phyloP scores from a whole-genome alignment of 2,888 invertebrate species.

The Acanthosepion esculentum region DNA sequence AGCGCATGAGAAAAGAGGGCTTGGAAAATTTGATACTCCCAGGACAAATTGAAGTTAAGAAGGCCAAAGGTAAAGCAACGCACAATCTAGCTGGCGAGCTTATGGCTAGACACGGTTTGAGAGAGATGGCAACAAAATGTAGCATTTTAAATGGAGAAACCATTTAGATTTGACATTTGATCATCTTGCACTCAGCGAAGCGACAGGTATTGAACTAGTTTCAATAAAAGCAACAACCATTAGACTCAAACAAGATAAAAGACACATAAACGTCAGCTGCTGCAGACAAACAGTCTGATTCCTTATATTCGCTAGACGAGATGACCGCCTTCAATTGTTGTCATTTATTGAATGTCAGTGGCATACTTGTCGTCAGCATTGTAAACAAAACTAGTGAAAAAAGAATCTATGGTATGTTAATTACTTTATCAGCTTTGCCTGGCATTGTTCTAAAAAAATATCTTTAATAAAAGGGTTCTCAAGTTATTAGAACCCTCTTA shows the following conservation, averaged over 20 bases:
- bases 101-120: too few relatives aligned
- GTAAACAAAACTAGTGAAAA: not conserved
- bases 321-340: not conserved
- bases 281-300: not conserved
- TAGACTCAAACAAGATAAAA: not conserved
- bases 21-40: too few relatives aligned
- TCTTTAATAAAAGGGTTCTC: not conserved
- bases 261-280: not conserved
- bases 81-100: too few relatives aligned
- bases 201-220: not conserved
- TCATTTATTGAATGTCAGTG: not conserved
- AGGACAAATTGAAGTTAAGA: too few relatives aligned
- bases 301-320: not conserved
- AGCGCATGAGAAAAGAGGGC: too few relatives aligned
- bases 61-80: too few relatives aligned
- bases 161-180: too few relatives aligned
- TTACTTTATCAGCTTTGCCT: not conserved
- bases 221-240: not conserved
- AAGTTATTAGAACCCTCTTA: not conserved
- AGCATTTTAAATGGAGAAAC: too few relatives aligned
- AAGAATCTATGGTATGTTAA: not conserved
- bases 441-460: not conserved
- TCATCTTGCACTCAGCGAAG: too few relatives aligned
- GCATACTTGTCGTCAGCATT: not conserved
- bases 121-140: too few relatives aligned